Conservation (phyloP, 2,113 vertebrate genomes). For the Neotragus pygmaeus region DNA sequence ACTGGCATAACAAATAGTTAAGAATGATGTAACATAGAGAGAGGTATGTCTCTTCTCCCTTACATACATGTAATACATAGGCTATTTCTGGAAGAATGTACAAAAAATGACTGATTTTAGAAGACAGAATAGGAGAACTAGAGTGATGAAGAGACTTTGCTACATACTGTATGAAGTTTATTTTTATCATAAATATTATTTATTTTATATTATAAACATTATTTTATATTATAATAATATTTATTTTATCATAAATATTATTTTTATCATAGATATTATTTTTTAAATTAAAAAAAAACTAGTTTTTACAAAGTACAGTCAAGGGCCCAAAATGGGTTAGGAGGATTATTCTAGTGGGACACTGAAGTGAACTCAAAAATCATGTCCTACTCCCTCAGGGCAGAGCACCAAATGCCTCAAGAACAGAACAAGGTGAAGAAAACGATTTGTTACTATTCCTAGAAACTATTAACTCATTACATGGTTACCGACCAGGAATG, state of each 20-base stretch:
- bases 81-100: not conserved
- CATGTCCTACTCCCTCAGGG: not conserved
- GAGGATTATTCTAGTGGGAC: not conserved
- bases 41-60: not conserved
- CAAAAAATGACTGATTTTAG: not conserved
- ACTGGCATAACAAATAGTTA: not conserved
- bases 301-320: not conserved
- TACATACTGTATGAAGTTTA: not conserved
- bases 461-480: not conserved
- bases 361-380: not conserved
- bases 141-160: not conserved
- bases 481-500: not conserved
- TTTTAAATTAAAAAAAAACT: conserved; percentile 7
- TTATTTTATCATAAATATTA: no score
- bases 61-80: not conserved
- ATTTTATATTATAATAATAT: no score
- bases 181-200: no score
- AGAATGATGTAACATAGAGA: not conserved
- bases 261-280: not conserved
- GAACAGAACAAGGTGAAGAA: not conserved
- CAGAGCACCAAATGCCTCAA: not conserved
- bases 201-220: no score
- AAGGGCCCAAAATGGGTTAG: not conserved
- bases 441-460: not conserved
- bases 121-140: not conserved